Evolutionary conservation across 2,888 invertebrate species (phyloP).

Genomic region (Brachypterus glaber): DNA sequence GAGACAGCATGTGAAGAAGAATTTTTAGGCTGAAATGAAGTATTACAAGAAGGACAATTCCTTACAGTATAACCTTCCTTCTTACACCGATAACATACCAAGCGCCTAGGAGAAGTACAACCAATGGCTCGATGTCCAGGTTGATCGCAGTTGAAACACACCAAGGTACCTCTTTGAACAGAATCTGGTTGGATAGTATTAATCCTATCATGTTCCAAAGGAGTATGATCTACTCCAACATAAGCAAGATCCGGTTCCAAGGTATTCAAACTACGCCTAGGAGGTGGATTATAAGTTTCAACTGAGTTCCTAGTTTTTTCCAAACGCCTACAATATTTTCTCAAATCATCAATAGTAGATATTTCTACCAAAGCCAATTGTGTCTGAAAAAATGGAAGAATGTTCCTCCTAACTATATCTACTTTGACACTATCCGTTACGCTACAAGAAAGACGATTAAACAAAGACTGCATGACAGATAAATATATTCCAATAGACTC

Average conservation of each 20-base stretch:
- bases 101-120: constrained; percentile 5
- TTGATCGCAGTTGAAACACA: constrained; percentile 12
- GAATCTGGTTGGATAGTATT: no score
- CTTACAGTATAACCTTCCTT: constrained; percentile 9
- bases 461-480: constrained; percentile 13
- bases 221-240: constrained; percentile 4
- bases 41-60: constrained; percentile 14
- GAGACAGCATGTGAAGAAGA: no score
- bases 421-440: constrained; percentile 6
- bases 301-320: constrained; percentile 7
- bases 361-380: constrained; percentile 12
- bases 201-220: neutral
- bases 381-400: constrained; percentile 12
- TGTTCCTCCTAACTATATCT: constrained; percentile 13
- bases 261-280: neutral
- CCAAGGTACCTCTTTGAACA: constrained; percentile 1
- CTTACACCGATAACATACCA: constrained; percentile 13
- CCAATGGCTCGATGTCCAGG: constrained; percentile 10
- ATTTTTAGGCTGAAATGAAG: neutral
- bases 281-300: constrained; percentile 11
- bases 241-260: constrained; percentile 16
- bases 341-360: constrained; percentile 10
- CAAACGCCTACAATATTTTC: constrained; percentile 11
- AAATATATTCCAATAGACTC: constrained; percentile 21
- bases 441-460: constrained; percentile 6